These are phyloP conservation scores for Bombus difficillimus DNA, from an alignment of 1,140 invertebrate species.

Conservation along the genomic window DNA sequence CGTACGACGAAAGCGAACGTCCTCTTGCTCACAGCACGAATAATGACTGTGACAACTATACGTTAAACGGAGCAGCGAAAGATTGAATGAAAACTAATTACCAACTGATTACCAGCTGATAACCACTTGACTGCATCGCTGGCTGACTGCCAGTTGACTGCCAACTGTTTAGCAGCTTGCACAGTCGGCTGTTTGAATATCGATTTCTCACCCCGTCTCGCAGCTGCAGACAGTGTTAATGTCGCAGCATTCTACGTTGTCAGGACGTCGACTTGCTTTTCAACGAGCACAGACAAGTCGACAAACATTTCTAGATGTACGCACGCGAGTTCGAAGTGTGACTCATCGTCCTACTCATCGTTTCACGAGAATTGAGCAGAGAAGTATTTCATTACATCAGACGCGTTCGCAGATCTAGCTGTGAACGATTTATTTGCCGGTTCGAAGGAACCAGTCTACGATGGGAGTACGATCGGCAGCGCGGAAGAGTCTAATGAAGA, in stretches of 20 bases:
- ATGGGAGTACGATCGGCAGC: not conserved
- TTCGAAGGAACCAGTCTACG: not conserved
- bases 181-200: not conserved
- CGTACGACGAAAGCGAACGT: not conserved
- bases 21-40: not conserved
- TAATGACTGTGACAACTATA: not conserved
- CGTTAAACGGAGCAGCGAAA: not conserved
- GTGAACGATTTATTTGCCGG: not conserved
- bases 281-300: not conserved
- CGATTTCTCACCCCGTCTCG: not conserved
- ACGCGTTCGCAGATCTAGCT: too few species aligned
- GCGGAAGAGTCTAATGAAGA: conserved; percentile 52
- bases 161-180: conserved; percentile 26
- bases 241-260: not conserved
- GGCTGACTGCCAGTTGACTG: conserved; percentile 7
- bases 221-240: conserved; percentile 3
- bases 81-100: conserved; percentile 20
- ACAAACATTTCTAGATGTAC: not conserved
- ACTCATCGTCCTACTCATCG: not conserved
- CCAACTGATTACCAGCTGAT: conserved; percentile 27
- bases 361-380: too few species aligned
- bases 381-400: not conserved
- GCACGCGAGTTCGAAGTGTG: not conserved
- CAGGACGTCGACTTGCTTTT: not conserved
- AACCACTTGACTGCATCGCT: conserved; percentile 22